These are phyloP conservation scores for Microcebus tavaratra DNA, from an alignment of 2,113 vertebrate genomes.

Conservation along the genomic window DNA sequence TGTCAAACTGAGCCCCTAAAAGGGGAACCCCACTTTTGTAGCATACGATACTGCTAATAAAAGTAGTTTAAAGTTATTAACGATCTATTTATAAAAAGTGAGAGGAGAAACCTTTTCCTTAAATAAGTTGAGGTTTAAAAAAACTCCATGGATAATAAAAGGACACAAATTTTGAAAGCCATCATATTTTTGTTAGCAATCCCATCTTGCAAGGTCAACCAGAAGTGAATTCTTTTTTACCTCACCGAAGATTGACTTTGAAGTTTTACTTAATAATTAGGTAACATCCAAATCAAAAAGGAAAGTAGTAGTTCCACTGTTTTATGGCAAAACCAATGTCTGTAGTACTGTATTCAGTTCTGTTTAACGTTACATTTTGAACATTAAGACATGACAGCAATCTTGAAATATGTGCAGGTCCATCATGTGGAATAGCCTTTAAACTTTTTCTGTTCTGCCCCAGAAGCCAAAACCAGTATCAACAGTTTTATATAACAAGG, in stretches of 20 bases:
- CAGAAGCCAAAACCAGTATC: background rate
- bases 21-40: background rate
- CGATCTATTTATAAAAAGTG: background rate
- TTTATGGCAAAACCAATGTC: background rate
- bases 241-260: background rate
- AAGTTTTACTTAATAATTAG: background rate
- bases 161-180: background rate
- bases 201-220: background rate
- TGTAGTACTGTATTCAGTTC: background rate
- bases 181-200: background rate
- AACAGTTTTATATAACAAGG: background rate
- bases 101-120: background rate
- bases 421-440: background rate
- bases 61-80: slow-evolving; percentile 8
- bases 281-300: slow-evolving; percentile 2
- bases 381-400: background rate
- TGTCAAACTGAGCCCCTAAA: background rate
- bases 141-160: background rate
- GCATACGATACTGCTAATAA: background rate
- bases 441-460: background rate
- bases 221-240: slow-evolving; percentile 19
- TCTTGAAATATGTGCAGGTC: background rate
- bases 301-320: background rate
- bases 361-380: background rate
- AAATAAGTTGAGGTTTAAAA: background rate